Conservation (phyloP, 2,888 invertebrate genomes). For the Prosopocoilus inquinatus region DNA sequence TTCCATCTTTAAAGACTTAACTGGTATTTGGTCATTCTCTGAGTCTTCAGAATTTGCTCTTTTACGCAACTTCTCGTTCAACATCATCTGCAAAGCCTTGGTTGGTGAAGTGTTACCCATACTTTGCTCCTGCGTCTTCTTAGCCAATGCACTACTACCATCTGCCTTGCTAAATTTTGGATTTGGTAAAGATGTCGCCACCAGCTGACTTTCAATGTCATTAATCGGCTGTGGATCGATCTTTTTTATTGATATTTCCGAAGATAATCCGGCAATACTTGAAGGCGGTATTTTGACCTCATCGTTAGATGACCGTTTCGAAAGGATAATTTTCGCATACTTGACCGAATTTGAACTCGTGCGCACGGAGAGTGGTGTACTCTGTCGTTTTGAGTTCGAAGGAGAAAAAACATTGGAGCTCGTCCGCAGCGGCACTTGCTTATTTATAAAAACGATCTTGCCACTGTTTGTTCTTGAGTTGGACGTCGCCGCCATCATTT, state of each 20-base stretch:
- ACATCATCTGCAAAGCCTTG: no score
- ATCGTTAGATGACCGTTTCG: slow-evolving; percentile 44
- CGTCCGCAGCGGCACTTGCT: slow-evolving; percentile 22
- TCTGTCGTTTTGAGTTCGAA: slow-evolving; percentile 22
- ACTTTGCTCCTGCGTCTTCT: no score
- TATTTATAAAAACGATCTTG: slow-evolving; percentile 34
- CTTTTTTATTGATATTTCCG: slow-evolving; percentile 38
- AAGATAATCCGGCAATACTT: slow-evolving; percentile 27
- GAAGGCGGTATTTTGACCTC: slow-evolving; percentile 22
- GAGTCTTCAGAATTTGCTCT: no score
- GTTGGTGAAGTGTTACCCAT: no score
- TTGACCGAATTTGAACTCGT: slow-evolving; percentile 38
- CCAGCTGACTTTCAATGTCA: slow-evolving; percentile 46
- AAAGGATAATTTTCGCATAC: slow-evolving; percentile 55
- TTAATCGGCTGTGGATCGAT: slow-evolving; percentile 32
- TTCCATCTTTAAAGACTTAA: no score
- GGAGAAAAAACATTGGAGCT: slow-evolving; percentile 21
- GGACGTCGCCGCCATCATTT: slow-evolving; percentile 14
- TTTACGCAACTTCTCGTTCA: no score
- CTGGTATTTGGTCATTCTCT: no score
- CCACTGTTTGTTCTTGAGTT: slow-evolving; percentile 17
- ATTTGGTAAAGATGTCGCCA: slow-evolving; percentile 41
- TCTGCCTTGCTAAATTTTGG: slow-evolving; percentile 30
- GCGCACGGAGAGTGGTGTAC: slow-evolving; percentile 22
- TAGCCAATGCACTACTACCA: not conserved